Conservation (phyloP, 2,797 vertebrate genomes). For the Hephaestus fuliginosus region DNA sequence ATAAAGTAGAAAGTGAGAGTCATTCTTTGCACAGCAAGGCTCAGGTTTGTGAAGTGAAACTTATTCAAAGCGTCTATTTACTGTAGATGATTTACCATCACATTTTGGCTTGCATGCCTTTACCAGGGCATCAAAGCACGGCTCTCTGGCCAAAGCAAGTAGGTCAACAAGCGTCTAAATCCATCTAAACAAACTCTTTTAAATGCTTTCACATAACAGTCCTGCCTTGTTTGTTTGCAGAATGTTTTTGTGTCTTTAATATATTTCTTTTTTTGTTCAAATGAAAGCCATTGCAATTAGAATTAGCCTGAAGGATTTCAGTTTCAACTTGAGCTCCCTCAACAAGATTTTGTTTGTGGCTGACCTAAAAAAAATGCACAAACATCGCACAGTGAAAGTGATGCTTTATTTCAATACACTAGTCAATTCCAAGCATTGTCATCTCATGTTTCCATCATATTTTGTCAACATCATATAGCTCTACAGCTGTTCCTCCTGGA, state of each 20-base stretch:
- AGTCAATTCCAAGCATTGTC: neutral
- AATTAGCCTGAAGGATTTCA: neutral
- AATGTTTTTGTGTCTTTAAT: slow-evolving; percentile 1
- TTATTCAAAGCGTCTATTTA: slow-evolving; percentile 47
- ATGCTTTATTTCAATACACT: neutral
- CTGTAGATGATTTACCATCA: slow-evolving; percentile 58
- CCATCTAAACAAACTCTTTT: slow-evolving; percentile 29
- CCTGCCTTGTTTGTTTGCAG: slow-evolving; percentile 1
- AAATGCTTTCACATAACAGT: neutral
- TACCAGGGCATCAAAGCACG: slow-evolving; percentile 33
- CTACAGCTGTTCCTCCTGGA: slow-evolving; percentile 33
- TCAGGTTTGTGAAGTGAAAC: slow-evolving; percentile 37
- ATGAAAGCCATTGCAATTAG: neutral
- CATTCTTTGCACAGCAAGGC: slow-evolving; percentile 13
- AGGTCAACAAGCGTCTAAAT: slow-evolving; percentile 41
- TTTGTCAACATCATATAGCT: slow-evolving; percentile 12
- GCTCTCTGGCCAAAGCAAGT: slow-evolving; percentile 16
- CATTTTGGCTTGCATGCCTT: slow-evolving; percentile 37
- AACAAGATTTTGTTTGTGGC: neutral
- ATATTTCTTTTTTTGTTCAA: neutral
- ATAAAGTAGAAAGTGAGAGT: slow-evolving; percentile 17
- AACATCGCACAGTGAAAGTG: neutral
- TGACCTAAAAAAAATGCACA: neutral
- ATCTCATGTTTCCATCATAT: slow-evolving; percentile 13
- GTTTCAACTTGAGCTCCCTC: neutral